Percentiles rank a stretch among this genome's conserved stretches.
These are phyloP conservation scores for Oncopeltus fasciatus DNA, from an alignment of 1,140 invertebrate genomes.

Conservation along the genomic window DNA sequence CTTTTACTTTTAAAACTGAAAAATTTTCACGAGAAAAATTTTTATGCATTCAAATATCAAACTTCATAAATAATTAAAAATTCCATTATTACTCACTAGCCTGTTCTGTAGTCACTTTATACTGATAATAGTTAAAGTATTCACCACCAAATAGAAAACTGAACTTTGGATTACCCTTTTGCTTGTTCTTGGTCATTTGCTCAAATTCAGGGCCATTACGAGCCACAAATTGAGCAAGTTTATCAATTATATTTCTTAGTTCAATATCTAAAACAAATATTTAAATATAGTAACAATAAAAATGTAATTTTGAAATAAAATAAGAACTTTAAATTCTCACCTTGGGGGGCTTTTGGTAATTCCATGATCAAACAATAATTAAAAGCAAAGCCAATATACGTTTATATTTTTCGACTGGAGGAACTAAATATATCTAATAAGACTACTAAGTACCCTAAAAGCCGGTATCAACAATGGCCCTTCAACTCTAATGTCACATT, in stretches of 20 bases:
- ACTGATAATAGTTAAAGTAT: constrained; percentile 91
- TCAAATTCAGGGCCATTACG: constrained; percentile 97
- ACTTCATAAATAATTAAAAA: neutral
- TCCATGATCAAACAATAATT: constrained; percentile 30
- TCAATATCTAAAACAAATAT: constrained; percentile 57
- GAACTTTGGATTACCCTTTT: constrained; percentile 94
- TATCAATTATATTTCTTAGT: constrained; percentile 91
- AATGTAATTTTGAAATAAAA: neutral
- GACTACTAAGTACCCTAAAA: no score
- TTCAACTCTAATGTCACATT: no score
- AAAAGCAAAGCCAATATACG: no score
- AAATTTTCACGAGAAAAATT: neutral
- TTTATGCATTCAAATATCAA: neutral
- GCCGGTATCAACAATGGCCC: no score
- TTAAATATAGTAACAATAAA: neutral
- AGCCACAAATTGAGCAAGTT: constrained; percentile 94
- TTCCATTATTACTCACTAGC: constrained; percentile 48
- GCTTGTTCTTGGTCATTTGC: constrained; percentile 94
- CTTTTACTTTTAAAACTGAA: neutral
- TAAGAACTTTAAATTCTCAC: constrained; percentile 21
- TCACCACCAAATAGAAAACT: constrained; percentile 92
- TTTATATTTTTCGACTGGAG: no score
- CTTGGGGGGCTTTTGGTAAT: constrained; percentile 32
- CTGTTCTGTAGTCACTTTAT: constrained; percentile 82
- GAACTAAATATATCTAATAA: no score